Evolutionary conservation across 1,140 invertebrate genomes (phyloP), one percentile per base, ranked within the genome.

Genomic region (Pogonomyrmex barbatus): DNA sequence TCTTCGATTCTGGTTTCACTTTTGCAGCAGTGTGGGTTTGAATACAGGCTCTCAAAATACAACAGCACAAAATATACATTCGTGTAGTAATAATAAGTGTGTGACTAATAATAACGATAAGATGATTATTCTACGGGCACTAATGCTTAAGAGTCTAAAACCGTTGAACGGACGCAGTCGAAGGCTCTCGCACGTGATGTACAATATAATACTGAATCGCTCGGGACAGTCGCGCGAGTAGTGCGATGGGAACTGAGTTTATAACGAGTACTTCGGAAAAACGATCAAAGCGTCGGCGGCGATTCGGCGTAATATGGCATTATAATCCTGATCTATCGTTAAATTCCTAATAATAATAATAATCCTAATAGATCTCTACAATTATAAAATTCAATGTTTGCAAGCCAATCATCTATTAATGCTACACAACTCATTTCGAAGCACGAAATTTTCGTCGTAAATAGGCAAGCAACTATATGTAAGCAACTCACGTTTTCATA

Each of bases 331-430:
- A 56, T 75, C 60, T 63, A 89, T 60, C 60, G 54, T 71, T 52
- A 56, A 90, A 85, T 60, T 33, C 68, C 17, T 87, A 83, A 71
- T 70, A 58, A 50, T 87, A 83, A 71, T 70, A 58, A 50, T 85
- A 79, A 73, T 87, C 56, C 42, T 89, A 67, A 33, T 87, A 79
- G 71, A 89, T 85, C 17, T 76, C 79, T 89, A 85, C 75, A 82
- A 62, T 90, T 90, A 85, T 85, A 90, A 90, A 90, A 89, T 63
- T 89, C 60, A 77, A 87, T 60, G 75, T 63, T 84, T 87, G 89
- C 42, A 86, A 85, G 62, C 75, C 67, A 86, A 60, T 88, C 63
- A 45, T 85, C 67, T 58, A 39, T 89, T 52, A 54, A 86, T 62
- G 62, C 68, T 82, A 82, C 67, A 82, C 30, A 75, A 83, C 54